Evolutionary conservation across 2,113 vertebrate species (phyloP).

Genomic region (Alethe diademata): DNA sequence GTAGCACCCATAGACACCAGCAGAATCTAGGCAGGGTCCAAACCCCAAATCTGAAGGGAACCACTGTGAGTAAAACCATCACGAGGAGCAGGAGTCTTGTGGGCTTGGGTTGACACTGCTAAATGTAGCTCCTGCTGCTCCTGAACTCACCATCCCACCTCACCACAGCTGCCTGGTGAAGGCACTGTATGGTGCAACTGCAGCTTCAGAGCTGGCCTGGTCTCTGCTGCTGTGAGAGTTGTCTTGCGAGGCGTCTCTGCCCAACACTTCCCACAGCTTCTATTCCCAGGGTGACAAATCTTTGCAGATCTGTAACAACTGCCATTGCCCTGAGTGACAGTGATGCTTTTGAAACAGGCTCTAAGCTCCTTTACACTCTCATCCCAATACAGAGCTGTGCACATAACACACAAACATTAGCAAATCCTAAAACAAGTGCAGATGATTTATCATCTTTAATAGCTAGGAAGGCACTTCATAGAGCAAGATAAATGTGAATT

Average conservation of each 20-base stretch:
- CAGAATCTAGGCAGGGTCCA: background rate
- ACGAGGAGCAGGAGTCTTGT: fast-evolving
- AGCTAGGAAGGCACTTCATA: background rate
- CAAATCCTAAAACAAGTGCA: background rate
- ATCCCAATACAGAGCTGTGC: background rate
- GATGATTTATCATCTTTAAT: background rate
- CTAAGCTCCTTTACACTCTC: background rate
- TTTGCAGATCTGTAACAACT: background rate
- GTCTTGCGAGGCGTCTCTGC: background rate
- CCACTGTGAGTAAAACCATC: background rate
- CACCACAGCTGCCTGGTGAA: background rate
- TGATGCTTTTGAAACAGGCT: background rate
- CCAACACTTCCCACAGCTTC: background rate
- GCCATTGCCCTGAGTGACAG: background rate
- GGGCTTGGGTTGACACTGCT: background rate
- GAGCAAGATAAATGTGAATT: background rate
- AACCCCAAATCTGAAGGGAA: background rate
- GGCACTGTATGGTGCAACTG: background rate
- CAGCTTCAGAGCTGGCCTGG: background rate
- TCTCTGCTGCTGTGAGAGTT: background rate
- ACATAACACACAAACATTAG: background rate
- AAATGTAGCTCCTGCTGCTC: background rate
- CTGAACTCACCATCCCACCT: background rate
- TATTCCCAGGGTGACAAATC: background rate
- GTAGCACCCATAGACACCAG: background rate